These are phyloP conservation scores for Stegodyphus dumicola DNA, from an alignment of 1,140 invertebrate species.

Conservation along the genomic window DNA sequence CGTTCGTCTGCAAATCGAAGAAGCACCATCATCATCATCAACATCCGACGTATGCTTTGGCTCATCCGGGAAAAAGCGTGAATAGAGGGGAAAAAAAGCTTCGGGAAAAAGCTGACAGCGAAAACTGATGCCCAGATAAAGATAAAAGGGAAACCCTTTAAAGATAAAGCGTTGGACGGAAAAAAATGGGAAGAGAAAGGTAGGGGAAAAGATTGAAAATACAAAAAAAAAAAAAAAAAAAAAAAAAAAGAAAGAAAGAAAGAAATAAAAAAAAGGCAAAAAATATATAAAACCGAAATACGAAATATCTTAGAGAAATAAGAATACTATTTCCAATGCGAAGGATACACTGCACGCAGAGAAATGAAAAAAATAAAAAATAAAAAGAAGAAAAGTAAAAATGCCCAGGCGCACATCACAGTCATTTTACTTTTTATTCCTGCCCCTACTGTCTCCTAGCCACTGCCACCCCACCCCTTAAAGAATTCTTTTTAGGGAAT, in stretches of 20 bases:
- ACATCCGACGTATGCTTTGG: conserved; percentile 14
- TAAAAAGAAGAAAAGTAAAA: conserved; percentile 10
- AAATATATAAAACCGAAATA: conserved; percentile 22
- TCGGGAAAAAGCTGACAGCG: conserved; percentile 44
- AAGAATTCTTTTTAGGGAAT: conserved; percentile 27
- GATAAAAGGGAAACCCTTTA: conserved; percentile 55
- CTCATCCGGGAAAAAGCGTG: conserved; percentile 22
- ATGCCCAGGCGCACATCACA: conserved; percentile 19
- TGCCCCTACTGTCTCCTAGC: neutral
- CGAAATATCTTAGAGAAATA: conserved; percentile 55
- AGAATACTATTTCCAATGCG: conserved; percentile 54
- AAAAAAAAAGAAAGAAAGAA: conserved; percentile 24
- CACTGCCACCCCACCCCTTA: neutral
- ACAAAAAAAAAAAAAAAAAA: conserved; percentile 27
- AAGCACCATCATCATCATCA: conserved; percentile 46
- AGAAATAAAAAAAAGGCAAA: conserved; percentile 36
- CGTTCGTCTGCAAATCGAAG: conserved; percentile 25
- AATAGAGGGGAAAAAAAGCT: conserved; percentile 8
- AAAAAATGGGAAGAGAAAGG: conserved; percentile 36
- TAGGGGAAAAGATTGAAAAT: conserved; percentile 47
- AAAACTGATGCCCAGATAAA: conserved; percentile 59
- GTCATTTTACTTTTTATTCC: conserved; percentile 45
- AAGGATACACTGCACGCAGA: conserved; percentile 23
- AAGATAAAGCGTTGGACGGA: conserved; percentile 33
- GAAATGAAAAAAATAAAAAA: conserved; percentile 5